Percentiles rank a stretch among this genome's conserved stretches.
These are phyloP conservation scores for Nephrotoma guestfalica DNA, from an alignment of 2,888 invertebrate species.

Conservation along the genomic window DNA sequence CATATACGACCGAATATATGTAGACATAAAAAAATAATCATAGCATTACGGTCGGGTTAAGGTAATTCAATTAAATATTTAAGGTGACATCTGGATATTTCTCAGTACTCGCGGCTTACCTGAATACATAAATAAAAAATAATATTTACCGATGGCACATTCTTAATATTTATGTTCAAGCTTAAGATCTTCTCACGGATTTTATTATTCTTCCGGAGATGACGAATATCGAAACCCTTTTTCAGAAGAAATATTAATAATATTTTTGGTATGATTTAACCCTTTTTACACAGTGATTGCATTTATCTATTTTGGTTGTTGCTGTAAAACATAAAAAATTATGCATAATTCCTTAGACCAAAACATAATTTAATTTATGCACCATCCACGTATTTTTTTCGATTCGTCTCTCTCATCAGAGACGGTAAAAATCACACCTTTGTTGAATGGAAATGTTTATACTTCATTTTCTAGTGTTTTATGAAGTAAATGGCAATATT, in stretches of 20 bases:
- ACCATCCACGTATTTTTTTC: background rate
- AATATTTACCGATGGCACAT: background rate
- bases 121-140: background rate
- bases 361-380: slow-evolving; percentile 2
- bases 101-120: background rate
- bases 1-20: background rate
- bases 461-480: slow-evolving; percentile 5
- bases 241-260: background rate
- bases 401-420: background rate
- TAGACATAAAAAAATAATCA: background rate
- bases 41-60: background rate
- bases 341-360: slow-evolving; percentile 1
- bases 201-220: background rate
- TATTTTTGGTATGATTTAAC: background rate
- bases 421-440: slow-evolving; percentile 4
- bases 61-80: background rate
- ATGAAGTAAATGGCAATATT: background rate
- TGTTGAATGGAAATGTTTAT: slow-evolving; percentile 5
- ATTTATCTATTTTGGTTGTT: background rate
- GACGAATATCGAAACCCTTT: background rate
- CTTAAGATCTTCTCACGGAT: background rate
- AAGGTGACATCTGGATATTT: background rate
- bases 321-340: background rate
- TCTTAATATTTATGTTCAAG: background rate
- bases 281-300: background rate